A percentile compares a stretch with the other conserved stretches of the same genome.
Conservation (phyloP, 2,797 vertebrate genomes). For the Buphagus erythrorhynchus region DNA sequence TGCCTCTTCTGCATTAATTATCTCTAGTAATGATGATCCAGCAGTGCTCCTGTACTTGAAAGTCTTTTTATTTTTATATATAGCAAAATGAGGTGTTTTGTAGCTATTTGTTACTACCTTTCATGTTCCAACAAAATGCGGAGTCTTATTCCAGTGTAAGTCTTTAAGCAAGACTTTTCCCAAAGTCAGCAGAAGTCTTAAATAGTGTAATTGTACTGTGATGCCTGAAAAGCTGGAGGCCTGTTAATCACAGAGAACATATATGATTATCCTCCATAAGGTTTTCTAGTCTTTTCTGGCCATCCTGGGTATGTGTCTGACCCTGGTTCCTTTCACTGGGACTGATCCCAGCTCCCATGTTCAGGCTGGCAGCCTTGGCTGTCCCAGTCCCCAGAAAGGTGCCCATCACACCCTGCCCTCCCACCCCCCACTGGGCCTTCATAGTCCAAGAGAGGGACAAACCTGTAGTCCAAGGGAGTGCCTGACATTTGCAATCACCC, state of each 20-base stretch:
- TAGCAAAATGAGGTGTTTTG: background rate
- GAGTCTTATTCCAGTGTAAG: background rate
- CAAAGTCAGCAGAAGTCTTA: background rate
- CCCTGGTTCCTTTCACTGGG: background rate
- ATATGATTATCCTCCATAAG: background rate
- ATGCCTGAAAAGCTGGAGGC: background rate
- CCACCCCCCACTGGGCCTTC: rapidly evolving
- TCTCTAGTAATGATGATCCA: background rate
- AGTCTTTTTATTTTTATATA: background rate
- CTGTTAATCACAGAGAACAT: background rate
- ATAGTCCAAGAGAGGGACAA: background rate
- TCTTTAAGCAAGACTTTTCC: background rate
- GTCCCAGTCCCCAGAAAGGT: background rate
- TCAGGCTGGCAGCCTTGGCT: background rate
- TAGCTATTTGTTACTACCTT: background rate
- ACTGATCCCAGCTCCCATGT: rapidly evolving
- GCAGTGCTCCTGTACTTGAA: background rate
- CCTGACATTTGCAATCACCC: background rate
- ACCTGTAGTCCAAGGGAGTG: rapidly evolving
- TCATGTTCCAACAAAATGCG: background rate
- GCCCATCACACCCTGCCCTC: background rate
- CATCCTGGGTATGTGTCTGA: background rate
- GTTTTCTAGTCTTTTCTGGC: background rate
- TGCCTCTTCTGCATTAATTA: background rate
- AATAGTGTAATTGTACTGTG: background rate